Base-by-base conservation (phyloP, 2,888 invertebrate species). In the Chrysodeixis includens region DNA sequence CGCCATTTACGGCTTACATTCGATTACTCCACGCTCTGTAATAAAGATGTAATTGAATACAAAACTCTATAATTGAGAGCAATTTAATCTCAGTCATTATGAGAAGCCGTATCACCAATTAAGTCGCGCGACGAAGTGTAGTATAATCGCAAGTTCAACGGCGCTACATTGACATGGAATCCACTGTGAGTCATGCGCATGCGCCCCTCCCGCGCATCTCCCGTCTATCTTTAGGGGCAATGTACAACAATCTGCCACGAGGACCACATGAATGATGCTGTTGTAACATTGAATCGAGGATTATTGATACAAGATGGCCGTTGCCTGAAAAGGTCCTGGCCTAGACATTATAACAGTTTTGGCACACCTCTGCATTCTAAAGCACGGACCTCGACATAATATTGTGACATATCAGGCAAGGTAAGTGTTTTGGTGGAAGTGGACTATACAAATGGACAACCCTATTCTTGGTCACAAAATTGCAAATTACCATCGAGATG, bases 21-120 rank as follows among this genome's bases (percentile, higher is more conserved):
- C 55, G 70, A 71, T 75, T 66, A 70, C 69, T 69, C 64, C 68
- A 26, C 61, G 58, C 51, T 73, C 62, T 63, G 59, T 67, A 73
- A 78, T 77, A 74, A 68, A 76, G 68, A 69, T 54, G 63, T 71
- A 82, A 81, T 83, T 78, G 73, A 76, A 83, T 64, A 78, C 79
- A 82, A 82, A 83, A 81, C 72, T 78, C 76, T 82, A 81, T 84
- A 84, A 88, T 87, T 81, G 79, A 76, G 79, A 74, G 76, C 82
- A 83, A 79, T 82, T 84, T 84, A 83, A 84, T 87, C 84, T 84
- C 81, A 82, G 85, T 83, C 78, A 83, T 83, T 78, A 83, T 79
- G 81, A 85, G 87, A 86, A 91, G 90, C 87, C 79, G 90, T 88
- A 85, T 78, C 81, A 79, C 85, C 86, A 91, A 92, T 93, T 92